Percentiles rank a stretch among this genome's conserved stretches.
These are phyloP conservation scores for Thinocorus orbignyianus DNA, from an alignment of 2,113 vertebrate species.

Conservation along the genomic window DNA sequence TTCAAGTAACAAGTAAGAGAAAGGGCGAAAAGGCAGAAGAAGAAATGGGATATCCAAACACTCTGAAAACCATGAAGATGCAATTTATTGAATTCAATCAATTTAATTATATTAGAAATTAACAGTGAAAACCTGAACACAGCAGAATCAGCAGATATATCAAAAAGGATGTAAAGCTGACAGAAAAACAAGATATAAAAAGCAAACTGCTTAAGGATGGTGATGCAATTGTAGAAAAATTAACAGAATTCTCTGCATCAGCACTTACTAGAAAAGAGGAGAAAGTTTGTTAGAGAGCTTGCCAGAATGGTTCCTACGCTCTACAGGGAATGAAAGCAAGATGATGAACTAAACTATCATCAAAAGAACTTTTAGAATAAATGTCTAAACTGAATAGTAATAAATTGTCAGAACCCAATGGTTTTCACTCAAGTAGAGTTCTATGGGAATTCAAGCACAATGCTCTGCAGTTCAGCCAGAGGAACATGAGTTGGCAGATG, in stretches of 20 bases:
- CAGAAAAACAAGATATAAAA: neutral
- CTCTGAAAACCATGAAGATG: neutral
- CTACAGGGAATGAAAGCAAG: neutral
- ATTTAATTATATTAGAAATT: neutral
- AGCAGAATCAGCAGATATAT: neutral
- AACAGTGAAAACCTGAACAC: neutral
- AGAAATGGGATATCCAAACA: neutral
- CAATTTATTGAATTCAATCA: neutral
- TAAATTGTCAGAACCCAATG: neutral
- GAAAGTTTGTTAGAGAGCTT: neutral
- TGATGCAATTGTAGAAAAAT: neutral
- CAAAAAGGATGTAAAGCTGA: neutral
- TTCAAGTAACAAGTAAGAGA: neutral
- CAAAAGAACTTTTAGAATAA: neutral
- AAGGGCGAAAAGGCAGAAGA: neutral
- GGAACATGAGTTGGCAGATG: neutral
- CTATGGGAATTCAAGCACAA: neutral
- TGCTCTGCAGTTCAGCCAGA: neutral
- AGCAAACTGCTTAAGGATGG: neutral
- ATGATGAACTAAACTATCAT: neutral
- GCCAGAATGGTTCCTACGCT: neutral
- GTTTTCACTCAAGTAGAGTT: neutral
- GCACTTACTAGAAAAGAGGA: neutral
- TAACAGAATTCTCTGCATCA: neutral
- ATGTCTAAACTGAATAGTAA: neutral